A percentile compares a stretch with the other conserved stretches of the same genome.
Conservation (phyloP, 2,888 invertebrate genomes). For the Amiota mariae region DNA sequence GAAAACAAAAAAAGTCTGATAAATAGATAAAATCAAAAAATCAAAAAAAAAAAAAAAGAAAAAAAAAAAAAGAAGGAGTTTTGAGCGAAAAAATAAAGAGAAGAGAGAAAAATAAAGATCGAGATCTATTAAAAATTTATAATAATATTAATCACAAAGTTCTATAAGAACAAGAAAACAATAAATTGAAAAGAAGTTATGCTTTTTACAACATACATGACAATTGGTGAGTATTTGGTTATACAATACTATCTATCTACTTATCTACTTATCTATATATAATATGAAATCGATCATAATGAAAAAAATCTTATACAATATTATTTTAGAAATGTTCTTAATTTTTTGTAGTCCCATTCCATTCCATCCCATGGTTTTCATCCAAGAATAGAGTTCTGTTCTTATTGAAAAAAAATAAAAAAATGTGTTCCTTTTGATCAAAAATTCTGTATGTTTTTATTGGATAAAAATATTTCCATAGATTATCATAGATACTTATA, state of each 20-base stretch:
- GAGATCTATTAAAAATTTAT: background rate
- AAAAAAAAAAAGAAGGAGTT: background rate
- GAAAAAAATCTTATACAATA: too few species aligned
- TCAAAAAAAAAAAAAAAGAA: conserved; percentile 31
- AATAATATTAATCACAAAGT: background rate
- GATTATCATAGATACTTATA: too few species aligned
- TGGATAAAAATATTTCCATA: background rate
- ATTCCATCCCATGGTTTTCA: too few species aligned
- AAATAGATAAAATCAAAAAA: background rate
- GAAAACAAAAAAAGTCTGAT: too few species aligned
- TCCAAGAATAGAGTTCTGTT: too few species aligned
- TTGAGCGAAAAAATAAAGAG: background rate
- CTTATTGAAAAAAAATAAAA: too few species aligned
- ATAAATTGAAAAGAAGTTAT: conserved; percentile 40
- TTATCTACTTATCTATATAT: too few species aligned
- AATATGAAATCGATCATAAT: too few species aligned
- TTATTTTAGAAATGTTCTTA: too few species aligned
- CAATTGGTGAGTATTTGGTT: conserved; percentile 50
- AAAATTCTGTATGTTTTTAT: background rate
- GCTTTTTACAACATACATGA: conserved; percentile 58
- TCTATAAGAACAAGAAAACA: background rate
- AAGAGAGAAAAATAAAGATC: background rate
- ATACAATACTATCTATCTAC: too few species aligned
- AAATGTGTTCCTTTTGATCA: too few species aligned
- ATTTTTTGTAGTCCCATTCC: too few species aligned